A percentile compares a stretch with the other conserved stretches of the same genome.
Conservation (phyloP, 1,140 invertebrate species). For the Prorops nasuta region DNA sequence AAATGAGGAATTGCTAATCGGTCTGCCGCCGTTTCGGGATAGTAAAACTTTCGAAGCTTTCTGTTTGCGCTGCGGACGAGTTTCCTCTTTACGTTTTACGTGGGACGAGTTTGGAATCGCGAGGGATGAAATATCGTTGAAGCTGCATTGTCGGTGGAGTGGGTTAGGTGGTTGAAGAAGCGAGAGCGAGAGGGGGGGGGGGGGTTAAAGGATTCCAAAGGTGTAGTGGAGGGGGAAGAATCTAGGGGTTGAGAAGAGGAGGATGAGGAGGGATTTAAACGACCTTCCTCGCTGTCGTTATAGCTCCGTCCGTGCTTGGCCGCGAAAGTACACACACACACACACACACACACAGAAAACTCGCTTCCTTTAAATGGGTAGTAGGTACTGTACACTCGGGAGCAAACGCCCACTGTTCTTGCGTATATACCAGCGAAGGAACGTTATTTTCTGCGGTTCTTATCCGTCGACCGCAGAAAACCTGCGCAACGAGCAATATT, state of each 20-base stretch:
- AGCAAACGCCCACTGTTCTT: too few species aligned
- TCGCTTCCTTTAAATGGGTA: too few species aligned
- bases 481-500: constrained; percentile 9
- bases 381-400: too few species aligned
- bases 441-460: constrained; percentile 16
- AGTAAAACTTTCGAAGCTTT: too few species aligned
- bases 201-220: too few species aligned
- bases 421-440: too few species aligned
- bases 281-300: constrained; percentile 13
- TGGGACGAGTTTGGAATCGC: not conserved
- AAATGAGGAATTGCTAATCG: constrained; percentile 2
- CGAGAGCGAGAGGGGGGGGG: too few species aligned
- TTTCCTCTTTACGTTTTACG: constrained; percentile 19
- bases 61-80: constrained; percentile 2
- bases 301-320: not conserved
- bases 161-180: too few species aligned
- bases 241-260: too few species aligned
- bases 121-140: constrained; percentile 16
- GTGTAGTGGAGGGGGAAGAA: too few species aligned
- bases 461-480: not conserved
- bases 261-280: constrained; percentile 19
- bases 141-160: constrained; percentile 14
- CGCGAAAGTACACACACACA: too few species aligned
- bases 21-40: constrained; percentile 10
- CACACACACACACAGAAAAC: constrained; percentile 9